Evolutionary conservation across 23 tunicate genomes (phyloP).

Genomic region (Trididemnum nubilum): DNA sequence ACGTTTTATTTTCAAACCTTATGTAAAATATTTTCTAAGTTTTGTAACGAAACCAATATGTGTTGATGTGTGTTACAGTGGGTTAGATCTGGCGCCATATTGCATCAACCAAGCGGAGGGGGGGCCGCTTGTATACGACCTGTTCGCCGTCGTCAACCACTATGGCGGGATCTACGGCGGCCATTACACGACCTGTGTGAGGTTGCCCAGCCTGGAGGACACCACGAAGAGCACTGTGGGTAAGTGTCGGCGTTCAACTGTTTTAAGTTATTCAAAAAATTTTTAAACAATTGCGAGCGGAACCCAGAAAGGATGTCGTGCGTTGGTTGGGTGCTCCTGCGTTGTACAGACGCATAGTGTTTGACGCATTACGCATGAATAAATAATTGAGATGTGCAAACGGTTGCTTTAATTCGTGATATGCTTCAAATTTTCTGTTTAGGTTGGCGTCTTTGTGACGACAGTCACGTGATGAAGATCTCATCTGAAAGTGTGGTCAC

Average conservation of each 20-base stretch:
- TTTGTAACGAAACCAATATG: too few relatives aligned
- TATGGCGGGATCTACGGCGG: conserved; percentile 91
- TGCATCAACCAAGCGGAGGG: conserved; percentile 39
- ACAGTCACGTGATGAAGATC: conserved; percentile 60
- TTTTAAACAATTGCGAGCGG: too few relatives aligned
- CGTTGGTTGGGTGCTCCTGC: too few relatives aligned
- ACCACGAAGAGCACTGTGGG: conserved; percentile 37
- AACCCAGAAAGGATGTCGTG: too few relatives aligned
- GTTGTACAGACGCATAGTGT: too few relatives aligned
- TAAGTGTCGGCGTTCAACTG: too few relatives aligned
- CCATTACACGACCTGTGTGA: conserved; percentile 84
- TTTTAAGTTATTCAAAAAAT: too few relatives aligned
- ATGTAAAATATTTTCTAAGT: too few relatives aligned
- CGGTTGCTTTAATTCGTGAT: too few relatives aligned
- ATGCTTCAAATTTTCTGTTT: background rate
- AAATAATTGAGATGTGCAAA: too few relatives aligned
- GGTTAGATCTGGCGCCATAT: conserved; percentile 79
- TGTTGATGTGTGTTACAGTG: conserved; percentile 48
- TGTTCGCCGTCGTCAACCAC: conserved; percentile 90
- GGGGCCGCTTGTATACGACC: conserved; percentile 59
- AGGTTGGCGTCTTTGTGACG: conserved; percentile 93
- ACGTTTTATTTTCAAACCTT: too few relatives aligned
- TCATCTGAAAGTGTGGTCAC: conserved; percentile 55
- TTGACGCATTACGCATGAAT: too few relatives aligned
- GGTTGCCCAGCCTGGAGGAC: conserved; percentile 37